Conservation (phyloP, 1,140 invertebrate species). For the Chrysoperla carnea region DNA sequence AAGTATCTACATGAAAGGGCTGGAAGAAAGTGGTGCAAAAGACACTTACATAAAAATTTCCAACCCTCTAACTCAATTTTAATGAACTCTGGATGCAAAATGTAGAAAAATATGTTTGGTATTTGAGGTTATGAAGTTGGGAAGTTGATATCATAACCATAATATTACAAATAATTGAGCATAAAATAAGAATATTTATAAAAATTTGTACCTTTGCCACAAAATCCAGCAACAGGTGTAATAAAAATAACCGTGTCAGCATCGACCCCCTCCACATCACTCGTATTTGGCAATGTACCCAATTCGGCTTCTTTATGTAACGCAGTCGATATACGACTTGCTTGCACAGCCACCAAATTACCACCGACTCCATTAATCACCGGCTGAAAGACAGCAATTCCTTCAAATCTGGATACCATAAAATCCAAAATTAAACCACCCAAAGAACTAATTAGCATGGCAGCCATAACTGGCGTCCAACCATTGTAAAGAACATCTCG, state of each 20-base stretch:
- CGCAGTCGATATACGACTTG: constrained; percentile 66
- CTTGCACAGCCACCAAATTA: constrained; percentile 68
- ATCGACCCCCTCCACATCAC: constrained; percentile 15
- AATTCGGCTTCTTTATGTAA: constrained; percentile 44
- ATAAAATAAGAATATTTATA: not conserved
- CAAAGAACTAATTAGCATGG: constrained; percentile 55
- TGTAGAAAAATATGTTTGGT: no score
- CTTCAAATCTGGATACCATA: constrained; percentile 47
- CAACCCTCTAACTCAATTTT: no score
- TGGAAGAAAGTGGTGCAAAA: no score
- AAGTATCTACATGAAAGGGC: no score
- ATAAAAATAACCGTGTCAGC: constrained; percentile 40
- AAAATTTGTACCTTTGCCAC: constrained; percentile 25
- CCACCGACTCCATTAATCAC: constrained; percentile 74
- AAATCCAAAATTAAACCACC: constrained; percentile 51
- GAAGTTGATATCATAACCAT: no score
- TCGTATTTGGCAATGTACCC: constrained; percentile 31
- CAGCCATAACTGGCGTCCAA: constrained; percentile 54
- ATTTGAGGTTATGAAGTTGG: no score
- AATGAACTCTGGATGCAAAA: no score
- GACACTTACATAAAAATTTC: no score
- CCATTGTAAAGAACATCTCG: constrained; percentile 44
- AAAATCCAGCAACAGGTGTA: constrained; percentile 39
- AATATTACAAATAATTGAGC: no score
- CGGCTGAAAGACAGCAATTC: constrained; percentile 57